These are phyloP conservation scores for Pseudomyrmex gracilis DNA, from an alignment of 1,140 invertebrate species.

Conservation along the genomic window DNA sequence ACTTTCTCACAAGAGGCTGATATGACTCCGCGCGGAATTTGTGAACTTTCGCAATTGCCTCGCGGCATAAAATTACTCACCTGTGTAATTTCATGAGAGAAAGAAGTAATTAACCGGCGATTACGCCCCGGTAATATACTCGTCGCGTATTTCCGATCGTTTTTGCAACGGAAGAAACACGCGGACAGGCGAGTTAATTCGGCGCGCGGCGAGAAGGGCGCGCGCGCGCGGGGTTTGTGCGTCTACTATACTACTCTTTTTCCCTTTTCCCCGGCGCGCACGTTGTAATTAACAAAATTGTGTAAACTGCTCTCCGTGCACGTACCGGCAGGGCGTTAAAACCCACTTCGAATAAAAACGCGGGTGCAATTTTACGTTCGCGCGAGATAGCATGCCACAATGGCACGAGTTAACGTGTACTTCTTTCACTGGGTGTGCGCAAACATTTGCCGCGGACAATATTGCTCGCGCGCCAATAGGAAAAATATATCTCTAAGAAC, in stretches of 20 bases:
- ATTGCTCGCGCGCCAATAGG: not conserved
- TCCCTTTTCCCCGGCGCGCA: constrained; percentile 23
- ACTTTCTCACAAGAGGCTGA: constrained; percentile 12
- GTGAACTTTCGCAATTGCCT: constrained; percentile 33
- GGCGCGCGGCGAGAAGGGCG: constrained; percentile 11
- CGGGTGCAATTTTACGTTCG: constrained; percentile 42
- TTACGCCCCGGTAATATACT: constrained; percentile 51
- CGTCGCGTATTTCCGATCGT: constrained; percentile 41
- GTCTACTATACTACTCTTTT: constrained; percentile 40
- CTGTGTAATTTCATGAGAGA: constrained; percentile 40
- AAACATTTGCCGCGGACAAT: constrained; percentile 21
- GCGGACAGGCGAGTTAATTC: constrained; percentile 39
- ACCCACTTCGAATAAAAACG: constrained; percentile 52
- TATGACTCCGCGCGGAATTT: constrained; percentile 26
- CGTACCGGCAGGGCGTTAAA: constrained; percentile 44
- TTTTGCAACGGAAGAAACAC: constrained; percentile 42
- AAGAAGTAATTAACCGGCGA: constrained; percentile 56
- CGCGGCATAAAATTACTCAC: constrained; percentile 46
- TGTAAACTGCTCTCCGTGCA: constrained; percentile 48
- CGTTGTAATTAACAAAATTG: constrained; percentile 59
- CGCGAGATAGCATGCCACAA: constrained; percentile 34
- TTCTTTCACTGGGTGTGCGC: not conserved
- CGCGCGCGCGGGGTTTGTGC: constrained; percentile 10
- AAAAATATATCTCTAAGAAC: not conserved
- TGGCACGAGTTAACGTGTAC: constrained; percentile 31